phyloP scores from a whole-genome alignment of 2,113 vertebrate species.

The Anser cygnoides region DNA sequence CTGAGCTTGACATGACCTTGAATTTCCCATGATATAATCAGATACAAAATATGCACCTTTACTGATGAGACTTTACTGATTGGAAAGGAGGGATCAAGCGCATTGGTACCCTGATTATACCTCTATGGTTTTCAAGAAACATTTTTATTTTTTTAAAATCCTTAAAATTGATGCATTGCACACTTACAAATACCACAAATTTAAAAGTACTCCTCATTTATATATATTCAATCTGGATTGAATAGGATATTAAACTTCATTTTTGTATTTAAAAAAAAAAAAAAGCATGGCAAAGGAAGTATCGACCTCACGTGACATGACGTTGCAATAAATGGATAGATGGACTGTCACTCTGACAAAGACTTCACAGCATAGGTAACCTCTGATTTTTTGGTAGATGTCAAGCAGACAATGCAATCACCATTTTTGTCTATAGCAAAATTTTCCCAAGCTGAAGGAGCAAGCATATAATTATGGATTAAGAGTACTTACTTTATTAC shows the following conservation, averaged over 20 bases:
- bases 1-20: constrained; percentile 15
- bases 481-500: neutral
- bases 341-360: neutral
- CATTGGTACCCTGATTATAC: neutral
- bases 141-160: neutral
- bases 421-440: neutral
- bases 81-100: neutral
- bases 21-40: constrained; percentile 50
- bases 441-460: neutral
- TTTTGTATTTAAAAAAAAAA: neutral
- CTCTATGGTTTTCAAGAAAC: neutral
- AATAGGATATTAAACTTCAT: neutral
- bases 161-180: neutral
- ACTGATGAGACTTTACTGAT: neutral
- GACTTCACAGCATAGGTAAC: neutral
- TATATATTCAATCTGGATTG: neutral
- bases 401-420: neutral
- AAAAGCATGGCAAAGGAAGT: neutral
- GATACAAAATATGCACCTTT: neutral
- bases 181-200: neutral
- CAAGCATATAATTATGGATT: neutral
- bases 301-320: neutral
- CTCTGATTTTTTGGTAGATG: neutral
- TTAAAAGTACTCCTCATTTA: neutral
- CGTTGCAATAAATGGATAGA: neutral